Percentiles rank a stretch among this genome's conserved stretches.
phyloP scores from a whole-genome alignment of 2,888 invertebrate species.

The Abrostola triplasia region DNA sequence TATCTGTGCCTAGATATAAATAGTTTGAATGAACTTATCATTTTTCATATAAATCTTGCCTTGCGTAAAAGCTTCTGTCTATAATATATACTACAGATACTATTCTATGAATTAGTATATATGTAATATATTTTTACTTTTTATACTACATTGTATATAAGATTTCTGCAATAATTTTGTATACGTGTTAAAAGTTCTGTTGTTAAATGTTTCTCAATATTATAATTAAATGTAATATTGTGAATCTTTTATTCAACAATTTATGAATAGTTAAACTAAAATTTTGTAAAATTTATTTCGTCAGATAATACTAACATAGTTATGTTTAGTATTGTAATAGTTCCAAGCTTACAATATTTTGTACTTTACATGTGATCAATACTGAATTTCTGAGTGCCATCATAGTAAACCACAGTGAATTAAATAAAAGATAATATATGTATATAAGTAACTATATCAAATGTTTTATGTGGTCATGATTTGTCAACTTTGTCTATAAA shows the following conservation, averaged over 20 bases:
- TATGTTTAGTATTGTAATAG: neutral
- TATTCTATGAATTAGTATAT: constrained; percentile 44
- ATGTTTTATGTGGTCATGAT: neutral
- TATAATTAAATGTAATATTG: constrained; percentile 38
- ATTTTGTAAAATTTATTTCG: constrained; percentile 9
- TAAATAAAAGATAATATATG: constrained; percentile 38
- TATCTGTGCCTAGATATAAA: constrained; percentile 43
- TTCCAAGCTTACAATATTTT: neutral
- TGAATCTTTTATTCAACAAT: constrained; percentile 30
- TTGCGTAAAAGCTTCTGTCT: constrained; percentile 7
- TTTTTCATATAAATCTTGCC: constrained; percentile 47
- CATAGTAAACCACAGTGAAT: constrained; percentile 32
- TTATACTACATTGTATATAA: constrained; percentile 29
- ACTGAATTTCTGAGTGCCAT: constrained; percentile 40
- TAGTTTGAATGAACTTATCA: constrained; percentile 26
- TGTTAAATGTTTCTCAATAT: constrained; percentile 38
- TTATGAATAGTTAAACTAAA: constrained; percentile 1
- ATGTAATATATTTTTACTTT: constrained; percentile 33
- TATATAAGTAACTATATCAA: constrained; percentile 9
- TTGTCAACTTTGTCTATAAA: constrained; percentile 9
- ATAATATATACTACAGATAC: constrained; percentile 44
- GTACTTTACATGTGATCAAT: constrained; percentile 7
- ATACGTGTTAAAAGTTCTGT: constrained; percentile 33
- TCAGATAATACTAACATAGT: neutral
- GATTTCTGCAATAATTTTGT: constrained; percentile 13